Base-by-base conservation (phyloP, 2,113 vertebrate species). In the Menura novaehollandiae region DNA sequence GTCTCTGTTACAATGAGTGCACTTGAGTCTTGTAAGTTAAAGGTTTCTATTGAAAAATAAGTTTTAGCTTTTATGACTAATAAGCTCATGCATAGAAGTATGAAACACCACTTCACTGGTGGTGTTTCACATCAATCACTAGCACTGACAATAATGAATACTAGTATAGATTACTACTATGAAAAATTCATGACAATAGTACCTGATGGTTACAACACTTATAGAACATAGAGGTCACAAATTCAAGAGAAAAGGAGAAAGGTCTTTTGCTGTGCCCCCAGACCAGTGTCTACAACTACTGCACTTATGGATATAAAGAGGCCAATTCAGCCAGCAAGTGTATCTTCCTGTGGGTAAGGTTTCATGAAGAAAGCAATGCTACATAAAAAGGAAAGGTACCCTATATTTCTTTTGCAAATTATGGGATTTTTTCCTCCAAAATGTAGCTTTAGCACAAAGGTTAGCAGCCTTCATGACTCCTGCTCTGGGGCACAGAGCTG, bases 401-500 rank as follows among this genome's bases (percentile, higher is more conserved):
- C 15, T 55, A 0, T 33, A 39, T 47, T 53, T 63, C 67, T 80
- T 80, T 64, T 49, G 41, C 30, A 77, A 84, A 58, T 75, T 35
- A 44, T 7, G 28, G 11, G 2, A 1, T 10, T 63, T 39, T 32
- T 18, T 4, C 32, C 37, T 88, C 41, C 33, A 85, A 92, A 82
- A 72, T 24, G 32, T 6, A 71, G 46, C 32, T 87, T 66, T 28
- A 93, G 35, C 23, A 21, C 0, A 0, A 10, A 78, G 85, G 8
- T 62, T 72, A 47, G 41, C 39, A 88, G 43, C 37, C 37, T 33
- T 24, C 73, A 52, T 58, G 59, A 44, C 58, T 59, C 33, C 62
- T 59, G 43, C 74, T 81, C 74, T 67, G 72, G 22, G 74, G 49
- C 3, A 0, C 0, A 0, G 7, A 77, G 55, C 69, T 55, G n/a